A percentile compares a stretch with the other conserved stretches of the same genome.
Evolutionary conservation across 2,113 vertebrate species (phyloP).

Genomic region (Ellobius talpinus): DNA sequence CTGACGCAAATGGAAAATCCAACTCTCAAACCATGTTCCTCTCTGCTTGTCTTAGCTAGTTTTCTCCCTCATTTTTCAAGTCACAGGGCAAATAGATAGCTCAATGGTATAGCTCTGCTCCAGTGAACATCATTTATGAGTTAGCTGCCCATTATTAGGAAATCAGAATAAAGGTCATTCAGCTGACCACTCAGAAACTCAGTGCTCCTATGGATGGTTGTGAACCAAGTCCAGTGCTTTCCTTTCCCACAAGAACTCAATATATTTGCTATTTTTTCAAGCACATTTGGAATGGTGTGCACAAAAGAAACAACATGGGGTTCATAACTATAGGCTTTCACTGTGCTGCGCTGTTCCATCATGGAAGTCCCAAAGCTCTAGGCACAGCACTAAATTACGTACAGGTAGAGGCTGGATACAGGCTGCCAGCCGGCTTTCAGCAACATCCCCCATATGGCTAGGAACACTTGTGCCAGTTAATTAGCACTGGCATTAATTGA

Average conservation of each 20-base stretch:
- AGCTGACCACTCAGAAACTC: neutral
- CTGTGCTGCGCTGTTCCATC: constrained; percentile 42
- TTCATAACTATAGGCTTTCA: neutral
- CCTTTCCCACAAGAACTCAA: constrained; percentile 26
- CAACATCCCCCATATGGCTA: constrained; percentile 80
- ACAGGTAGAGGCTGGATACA: constrained; percentile 74
- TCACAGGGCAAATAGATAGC: constrained; percentile 7
- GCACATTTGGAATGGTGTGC: neutral
- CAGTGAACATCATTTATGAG: constrained; percentile 45
- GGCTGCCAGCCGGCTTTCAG: constrained; percentile 83
- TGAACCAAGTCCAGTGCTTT: neutral
- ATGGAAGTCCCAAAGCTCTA: constrained; percentile 70
- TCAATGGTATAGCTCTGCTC: neutral
- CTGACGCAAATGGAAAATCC: neutral
- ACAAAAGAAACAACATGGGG: constrained; percentile 3
- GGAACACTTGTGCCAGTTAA: constrained; percentile 85
- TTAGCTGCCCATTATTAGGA: constrained; percentile 50
- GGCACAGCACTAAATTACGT: constrained; percentile 44
- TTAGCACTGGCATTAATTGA: constrained; percentile 85
- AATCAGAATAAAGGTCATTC: constrained; percentile 40
- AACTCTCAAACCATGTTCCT: neutral
- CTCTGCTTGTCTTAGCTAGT: neutral
- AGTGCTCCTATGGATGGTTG: neutral
- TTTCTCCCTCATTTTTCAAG: constrained; percentile 52
- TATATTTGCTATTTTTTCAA: neutral